Base-by-base conservation (phyloP, 2,888 invertebrate genomes). In the Teinopalpus imperialis region DNA sequence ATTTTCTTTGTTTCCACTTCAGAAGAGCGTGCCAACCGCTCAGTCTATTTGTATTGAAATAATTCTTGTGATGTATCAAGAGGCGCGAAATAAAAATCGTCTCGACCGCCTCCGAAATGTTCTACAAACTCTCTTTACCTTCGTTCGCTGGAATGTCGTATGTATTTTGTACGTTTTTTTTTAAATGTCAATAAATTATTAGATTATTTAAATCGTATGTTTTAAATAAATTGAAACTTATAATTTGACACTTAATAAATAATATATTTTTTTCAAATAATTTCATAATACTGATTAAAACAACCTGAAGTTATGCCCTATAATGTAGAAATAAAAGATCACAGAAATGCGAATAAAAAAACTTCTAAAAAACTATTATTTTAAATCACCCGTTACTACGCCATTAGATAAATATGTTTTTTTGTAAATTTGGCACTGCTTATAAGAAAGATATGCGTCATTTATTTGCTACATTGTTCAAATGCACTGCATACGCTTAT, bases 311-410 rank as follows among this genome's bases (percentile, higher is more conserved):
- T 12, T 29, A 29, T 9, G 18, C 16, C 26, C 8, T 21, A 30
- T 30, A 21, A 8, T 12, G 21, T 30, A 29, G 20, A 29, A 12
- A 29, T 29, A 29, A 40, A 40, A 43, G 36, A 43, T 43, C 43
- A 43, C 29, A 43, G 43, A 36, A 13, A 9, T 20, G 1, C 1
- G 21, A 12, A 35, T 9, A 12, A 37, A 37, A 5, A 61, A 64
- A 53, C 60, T 62, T 71, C 61, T 61, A 71, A 72, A n/a, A 68
- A 66, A 59, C 49, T 64, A 62, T 66, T 67, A 59, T 57, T 63
- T 72, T 82, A 81, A 81, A 85, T 83, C 81, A 76, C 53, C 64
- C 65, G 58, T 68, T 80, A 83, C 82, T 76, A 81, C 79, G 80
- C 67, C 64, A 67, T 74, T 69, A 64, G 69, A 75, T 74, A 74